These are phyloP conservation scores for Crioceris asparagi DNA, from an alignment of 2,888 invertebrate species.

Conservation along the genomic window DNA sequence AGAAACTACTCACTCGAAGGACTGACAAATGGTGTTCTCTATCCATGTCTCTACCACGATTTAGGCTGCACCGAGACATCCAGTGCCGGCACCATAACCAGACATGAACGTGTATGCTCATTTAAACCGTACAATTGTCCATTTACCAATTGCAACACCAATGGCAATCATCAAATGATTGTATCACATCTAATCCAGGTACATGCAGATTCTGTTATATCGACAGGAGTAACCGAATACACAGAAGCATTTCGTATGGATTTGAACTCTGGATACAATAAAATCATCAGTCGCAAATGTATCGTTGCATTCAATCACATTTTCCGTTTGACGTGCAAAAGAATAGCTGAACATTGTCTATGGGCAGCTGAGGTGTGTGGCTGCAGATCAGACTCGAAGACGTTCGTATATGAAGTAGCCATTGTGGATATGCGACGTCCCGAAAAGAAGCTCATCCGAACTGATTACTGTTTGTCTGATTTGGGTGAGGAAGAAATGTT, in stretches of 20 bases:
- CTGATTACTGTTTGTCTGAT: slow-evolving; percentile 27
- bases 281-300: slow-evolving; percentile 21
- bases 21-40: slow-evolving; percentile 25
- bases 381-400: slow-evolving; percentile 20
- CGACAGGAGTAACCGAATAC: slow-evolving; percentile 16
- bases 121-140: slow-evolving; percentile 28
- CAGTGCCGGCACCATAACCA: slow-evolving; percentile 19
- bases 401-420: slow-evolving; percentile 27
- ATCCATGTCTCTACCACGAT: slow-evolving; percentile 29
- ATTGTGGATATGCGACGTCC: slow-evolving; percentile 26
- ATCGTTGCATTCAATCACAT: slow-evolving; percentile 24
- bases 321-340: slow-evolving; percentile 26
- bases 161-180: slow-evolving; percentile 20
- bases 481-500: slow-evolving; percentile 26
- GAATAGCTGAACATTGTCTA: slow-evolving; percentile 25
- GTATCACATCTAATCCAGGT: slow-evolving; percentile 18
- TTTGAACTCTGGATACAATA: slow-evolving; percentile 12
- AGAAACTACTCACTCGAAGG: slow-evolving; percentile 31
- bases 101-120: slow-evolving; percentile 26
- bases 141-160: slow-evolving; percentile 20
- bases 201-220: slow-evolving; percentile 20
- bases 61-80: slow-evolving; percentile 26
- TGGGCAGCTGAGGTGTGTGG: slow-evolving; percentile 29
- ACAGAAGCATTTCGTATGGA: slow-evolving; percentile 21
- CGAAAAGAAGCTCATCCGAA: slow-evolving; percentile 25